A percentile compares a stretch with the other conserved stretches of the same genome.
These are phyloP conservation scores for Psilopogon haemacephalus DNA, from an alignment of 2,113 vertebrate species.

Conservation along the genomic window DNA sequence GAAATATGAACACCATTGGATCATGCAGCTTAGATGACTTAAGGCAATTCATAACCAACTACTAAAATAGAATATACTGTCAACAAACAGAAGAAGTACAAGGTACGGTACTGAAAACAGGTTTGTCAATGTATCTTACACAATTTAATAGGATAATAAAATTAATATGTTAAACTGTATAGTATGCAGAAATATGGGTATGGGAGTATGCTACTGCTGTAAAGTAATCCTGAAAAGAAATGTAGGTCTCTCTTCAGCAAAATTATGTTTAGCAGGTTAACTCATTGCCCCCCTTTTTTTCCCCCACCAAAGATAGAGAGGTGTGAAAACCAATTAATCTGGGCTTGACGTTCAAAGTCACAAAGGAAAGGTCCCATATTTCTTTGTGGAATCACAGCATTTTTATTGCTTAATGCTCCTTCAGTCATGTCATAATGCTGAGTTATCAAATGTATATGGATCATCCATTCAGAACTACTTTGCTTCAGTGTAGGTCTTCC, in stretches of 20 bases:
- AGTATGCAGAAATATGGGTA: slow-evolving; percentile 57
- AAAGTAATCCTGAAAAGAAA: slow-evolving; percentile 29
- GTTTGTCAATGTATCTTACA: slow-evolving; percentile 45
- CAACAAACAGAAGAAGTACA: slow-evolving; percentile 56
- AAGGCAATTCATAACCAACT: slow-evolving; percentile 64
- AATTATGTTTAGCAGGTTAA: slow-evolving; percentile 9
- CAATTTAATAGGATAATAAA: slow-evolving; percentile 62
- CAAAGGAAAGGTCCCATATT: background rate
- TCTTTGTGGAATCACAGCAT: background rate
- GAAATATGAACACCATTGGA: slow-evolving; percentile 51
- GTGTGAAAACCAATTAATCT: background rate
- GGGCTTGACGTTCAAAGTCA: background rate
- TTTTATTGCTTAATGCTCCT: background rate
- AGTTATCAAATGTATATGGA: background rate
- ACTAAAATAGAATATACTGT: slow-evolving; percentile 60
- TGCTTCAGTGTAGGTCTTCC: background rate
- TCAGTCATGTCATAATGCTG: background rate
- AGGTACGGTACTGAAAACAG: slow-evolving; percentile 20
- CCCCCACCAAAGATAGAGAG: background rate
- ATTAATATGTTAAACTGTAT: slow-evolving; percentile 28
- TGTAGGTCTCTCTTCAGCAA: background rate
- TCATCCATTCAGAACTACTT: background rate
- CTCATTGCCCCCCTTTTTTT: background rate
- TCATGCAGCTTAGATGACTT: slow-evolving; percentile 47
- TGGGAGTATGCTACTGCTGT: background rate